Base-by-base conservation (phyloP, 2,888 invertebrate species). In the Sipha maydis region DNA sequence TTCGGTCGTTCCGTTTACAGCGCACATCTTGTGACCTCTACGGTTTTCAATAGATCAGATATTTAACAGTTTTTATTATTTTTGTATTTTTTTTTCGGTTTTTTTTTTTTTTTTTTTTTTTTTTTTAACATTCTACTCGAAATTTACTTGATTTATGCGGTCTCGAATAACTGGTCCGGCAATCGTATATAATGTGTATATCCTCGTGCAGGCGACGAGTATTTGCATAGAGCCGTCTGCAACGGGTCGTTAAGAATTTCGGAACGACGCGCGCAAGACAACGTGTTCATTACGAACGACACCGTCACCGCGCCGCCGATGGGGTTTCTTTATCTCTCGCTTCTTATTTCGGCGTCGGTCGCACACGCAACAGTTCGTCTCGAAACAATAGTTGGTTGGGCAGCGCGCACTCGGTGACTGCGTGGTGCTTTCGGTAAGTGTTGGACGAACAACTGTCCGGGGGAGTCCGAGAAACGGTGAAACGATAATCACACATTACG, bases 141-240 rank as follows among this genome's bases (percentile, higher is more conserved):
- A 75, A 88, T 88, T 56, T 56, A 56, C 78, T 86, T 80, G 86
- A 88, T 88, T 88, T 88, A 88, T 88, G 41, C 80, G 86, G 80
- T 88, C 80, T 82, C 86, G 80, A 80, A 88, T 88, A 88, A 88
- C 86, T 88, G 86, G 80, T 80, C 86, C 80, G 86, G 73, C 61
- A 61, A 76, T 48, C 67, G 84, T 56, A 56, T 54, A 54, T 17
- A 54, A 17, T 17, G 8, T 38, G 80, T 28, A 19, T n/a, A 3
- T 56, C n/a, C 21, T 25, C 61, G 61, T 54, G 21, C 38, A 80
- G n/a, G 34, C 56, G 56, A 56, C 38, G 38, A 61, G 34, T 83
- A 83, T 84, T 84, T 84, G 61, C 83, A 84, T 61, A 76, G 61
- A 73, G 73, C 54, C 34, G 82, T 83, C 73, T 73, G 69, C 48